Conservation (phyloP, 2,113 vertebrate species). For the Struthidea cinerea region DNA sequence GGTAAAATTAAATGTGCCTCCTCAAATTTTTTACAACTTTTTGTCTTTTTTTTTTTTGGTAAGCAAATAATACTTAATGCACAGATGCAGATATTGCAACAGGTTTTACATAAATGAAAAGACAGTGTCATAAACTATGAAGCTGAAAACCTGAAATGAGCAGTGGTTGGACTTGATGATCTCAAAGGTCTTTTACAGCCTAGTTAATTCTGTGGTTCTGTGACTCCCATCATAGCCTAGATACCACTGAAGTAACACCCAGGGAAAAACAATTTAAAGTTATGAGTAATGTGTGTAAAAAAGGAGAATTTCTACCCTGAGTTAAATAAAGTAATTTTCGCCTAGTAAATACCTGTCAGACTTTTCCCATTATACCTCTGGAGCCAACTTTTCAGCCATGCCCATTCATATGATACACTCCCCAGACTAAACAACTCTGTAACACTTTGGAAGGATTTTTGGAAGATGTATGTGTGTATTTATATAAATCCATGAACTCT, state of each 20-base stretch:
- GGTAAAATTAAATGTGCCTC: neutral
- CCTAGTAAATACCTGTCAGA: neutral
- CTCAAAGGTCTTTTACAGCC: neutral
- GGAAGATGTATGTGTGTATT: neutral
- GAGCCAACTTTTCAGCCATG: neutral
- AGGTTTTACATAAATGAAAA: neutral
- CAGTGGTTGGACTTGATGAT: neutral
- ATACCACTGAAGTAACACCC: neutral
- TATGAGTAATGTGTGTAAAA: neutral
- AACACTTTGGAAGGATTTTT: neutral
- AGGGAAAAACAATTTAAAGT: neutral
- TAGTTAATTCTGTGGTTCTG: neutral
- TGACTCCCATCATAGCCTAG: neutral
- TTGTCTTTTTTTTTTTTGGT: neutral
- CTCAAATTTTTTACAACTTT: neutral
- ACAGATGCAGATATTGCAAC: neutral
- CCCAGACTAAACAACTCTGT: neutral
- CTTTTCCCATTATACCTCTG: neutral
- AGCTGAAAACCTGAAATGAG: neutral
- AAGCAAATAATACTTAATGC: neutral
- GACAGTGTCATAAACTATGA: neutral
- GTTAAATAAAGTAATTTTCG: neutral
- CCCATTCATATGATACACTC: neutral
- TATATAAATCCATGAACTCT: neutral
- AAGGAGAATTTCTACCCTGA: neutral